phyloP scores from a whole-genome alignment of 1,140 invertebrate species.

The Bombus sibiricus region DNA sequence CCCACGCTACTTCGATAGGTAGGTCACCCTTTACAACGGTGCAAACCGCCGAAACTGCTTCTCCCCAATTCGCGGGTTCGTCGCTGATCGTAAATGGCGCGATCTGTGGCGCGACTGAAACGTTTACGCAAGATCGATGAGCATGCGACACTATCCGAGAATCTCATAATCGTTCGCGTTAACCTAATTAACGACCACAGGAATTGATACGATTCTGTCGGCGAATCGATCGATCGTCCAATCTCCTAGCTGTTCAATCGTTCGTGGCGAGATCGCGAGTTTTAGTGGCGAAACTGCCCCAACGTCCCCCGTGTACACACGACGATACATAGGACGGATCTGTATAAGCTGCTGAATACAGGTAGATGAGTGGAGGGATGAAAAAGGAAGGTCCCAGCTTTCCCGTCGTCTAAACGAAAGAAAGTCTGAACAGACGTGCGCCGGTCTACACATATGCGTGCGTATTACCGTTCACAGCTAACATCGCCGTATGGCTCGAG shows the following conservation, averaged over 20 bases:
- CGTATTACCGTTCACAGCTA: conserved; percentile 88
- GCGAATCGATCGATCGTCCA: conserved; percentile 2
- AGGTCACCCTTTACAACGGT: conserved; percentile 87
- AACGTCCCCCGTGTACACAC: conserved; percentile 16
- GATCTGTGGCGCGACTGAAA: conserved; percentile 83
- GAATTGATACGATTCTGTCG: not conserved
- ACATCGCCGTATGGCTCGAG: conserved; percentile 86
- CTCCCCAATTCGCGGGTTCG: conserved; percentile 85
- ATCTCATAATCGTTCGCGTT: conserved; percentile 15
- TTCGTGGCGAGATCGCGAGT: not conserved
- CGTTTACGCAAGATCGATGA: conserved; percentile 22
- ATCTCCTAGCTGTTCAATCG: not conserved
- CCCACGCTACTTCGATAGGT: conserved; percentile 86
- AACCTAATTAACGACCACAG: conserved; percentile 22
- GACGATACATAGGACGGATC: conserved; percentile 2
- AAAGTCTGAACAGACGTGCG: conserved; percentile 23
- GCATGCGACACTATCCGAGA: not conserved
- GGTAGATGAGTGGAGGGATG: not conserved
- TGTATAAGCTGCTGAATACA: conserved; percentile 7
- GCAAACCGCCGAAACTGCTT: conserved; percentile 85
- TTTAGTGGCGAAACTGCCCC: not conserved
- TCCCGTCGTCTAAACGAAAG: conserved; percentile 40
- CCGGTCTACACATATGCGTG: conserved; percentile 52
- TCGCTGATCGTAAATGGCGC: conserved; percentile 85
- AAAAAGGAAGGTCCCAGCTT: conserved; percentile 29